Percentiles rank a stretch among this genome's conserved stretches.
Evolutionary conservation across 2,113 vertebrate genomes (phyloP).

Genomic region (Lagopus muta): DNA sequence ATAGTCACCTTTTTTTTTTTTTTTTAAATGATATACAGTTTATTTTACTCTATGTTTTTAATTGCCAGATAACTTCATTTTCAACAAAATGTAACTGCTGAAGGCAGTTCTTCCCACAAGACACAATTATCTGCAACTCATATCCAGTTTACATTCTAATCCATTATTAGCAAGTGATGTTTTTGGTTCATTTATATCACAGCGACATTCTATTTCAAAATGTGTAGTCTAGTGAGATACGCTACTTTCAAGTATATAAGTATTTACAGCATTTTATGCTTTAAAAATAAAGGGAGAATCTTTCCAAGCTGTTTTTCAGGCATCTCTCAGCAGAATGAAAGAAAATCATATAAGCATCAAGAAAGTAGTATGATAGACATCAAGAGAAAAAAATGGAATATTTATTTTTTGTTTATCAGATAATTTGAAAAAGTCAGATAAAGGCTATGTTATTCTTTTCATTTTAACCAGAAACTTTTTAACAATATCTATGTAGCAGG

Average conservation of each 20-base stretch:
- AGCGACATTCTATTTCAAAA: not conserved
- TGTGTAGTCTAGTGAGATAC: not conserved
- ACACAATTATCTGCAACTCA: not conserved
- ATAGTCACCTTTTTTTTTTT: not conserved
- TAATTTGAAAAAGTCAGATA: constrained; percentile 24
- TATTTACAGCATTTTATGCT: not conserved
- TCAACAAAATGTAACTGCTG: not conserved
- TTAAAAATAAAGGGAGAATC: not conserved
- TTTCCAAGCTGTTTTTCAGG: constrained; percentile 2
- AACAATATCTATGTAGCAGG: not conserved
- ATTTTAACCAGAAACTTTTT: constrained; percentile 10
- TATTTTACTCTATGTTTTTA: not conserved
- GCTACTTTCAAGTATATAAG: not conserved
- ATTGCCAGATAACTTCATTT: not conserved
- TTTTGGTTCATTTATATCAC: not conserved
- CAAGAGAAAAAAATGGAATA: not conserved
- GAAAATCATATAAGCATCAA: not conserved
- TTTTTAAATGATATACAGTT: not conserved
- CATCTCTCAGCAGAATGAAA: not conserved
- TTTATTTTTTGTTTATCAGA: not conserved
- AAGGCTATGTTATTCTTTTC: constrained; percentile 15
- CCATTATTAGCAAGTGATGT: not conserved
- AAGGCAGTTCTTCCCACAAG: not conserved
- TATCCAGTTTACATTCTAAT: not conserved
- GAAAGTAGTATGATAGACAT: not conserved